These are phyloP conservation scores for Galendromus occidentalis DNA, from an alignment of 1,140 invertebrate genomes.

Conservation along the genomic window DNA sequence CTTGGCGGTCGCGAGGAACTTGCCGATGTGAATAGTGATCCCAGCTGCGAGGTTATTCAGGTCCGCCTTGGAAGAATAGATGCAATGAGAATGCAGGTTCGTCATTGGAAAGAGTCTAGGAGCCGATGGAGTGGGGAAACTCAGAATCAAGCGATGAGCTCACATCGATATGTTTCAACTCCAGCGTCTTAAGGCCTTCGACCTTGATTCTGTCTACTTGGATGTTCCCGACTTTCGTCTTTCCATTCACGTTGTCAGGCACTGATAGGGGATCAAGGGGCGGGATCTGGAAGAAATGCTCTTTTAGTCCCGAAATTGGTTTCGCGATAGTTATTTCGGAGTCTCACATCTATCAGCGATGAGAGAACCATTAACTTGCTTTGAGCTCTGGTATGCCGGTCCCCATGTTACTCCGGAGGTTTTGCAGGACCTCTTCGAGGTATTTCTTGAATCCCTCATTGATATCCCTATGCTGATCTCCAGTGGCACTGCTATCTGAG, in stretches of 20 bases:
- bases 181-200: not conserved
- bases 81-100: not conserved
- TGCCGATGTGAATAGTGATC: not conserved
- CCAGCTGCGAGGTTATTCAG: not conserved
- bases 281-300: not conserved
- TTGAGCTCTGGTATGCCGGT: not conserved
- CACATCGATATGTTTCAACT: not conserved
- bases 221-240: not conserved
- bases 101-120: no score
- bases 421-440: not conserved
- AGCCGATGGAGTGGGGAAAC: not conserved
- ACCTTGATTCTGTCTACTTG: not conserved
- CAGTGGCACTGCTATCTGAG: no score
- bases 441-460: not conserved
- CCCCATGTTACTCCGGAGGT: not conserved
- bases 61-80: not conserved
- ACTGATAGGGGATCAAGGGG: not conserved
- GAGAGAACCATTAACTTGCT: not conserved
- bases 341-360: not conserved
- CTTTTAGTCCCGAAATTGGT: not conserved
- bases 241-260: not conserved
- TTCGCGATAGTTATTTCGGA: not conserved
- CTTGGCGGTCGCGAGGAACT: not conserved
- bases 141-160: not conserved
- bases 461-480: not conserved